Evolutionary conservation across 2,797 vertebrate species (phyloP), one percentile per base, ranked within the genome.

Genomic region (Hirundo rustica): DNA sequence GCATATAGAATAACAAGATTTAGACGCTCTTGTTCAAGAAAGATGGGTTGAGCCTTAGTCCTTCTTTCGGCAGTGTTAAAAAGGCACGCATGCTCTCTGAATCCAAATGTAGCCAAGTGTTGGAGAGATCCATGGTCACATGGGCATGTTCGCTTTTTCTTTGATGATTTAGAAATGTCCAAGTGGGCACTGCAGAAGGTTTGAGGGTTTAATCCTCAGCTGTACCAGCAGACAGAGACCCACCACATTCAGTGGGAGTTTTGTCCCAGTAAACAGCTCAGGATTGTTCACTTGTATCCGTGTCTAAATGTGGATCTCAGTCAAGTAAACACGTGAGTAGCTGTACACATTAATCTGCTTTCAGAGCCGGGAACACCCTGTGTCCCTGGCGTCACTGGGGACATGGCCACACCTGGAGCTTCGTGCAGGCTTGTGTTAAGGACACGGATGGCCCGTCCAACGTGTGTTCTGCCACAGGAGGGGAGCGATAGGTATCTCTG

Each of bases 51-150:
- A 81, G 47, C 44, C 16, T 53, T 40, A 36, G 23, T 57, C 29
- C 4, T 2, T 13, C 21, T 58, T 61, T 44, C 0, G 0, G 13
- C 54, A 51, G 5, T 16, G 29, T 36, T 48, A 38, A 44, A 71
- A 62, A 50, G 21, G 11, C 17, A 26, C 36, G 21, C 0, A 0
- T 26, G 38, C 14, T n/a, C 18, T 79, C 36, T 58, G 64, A 70
- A 87, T 40, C 71, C 73, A 67, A 64, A 40, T 7, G 45, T 19
- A 76, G 67, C 34, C 38, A 16, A 32, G 25, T 22, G 34, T 48
- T 10, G 5, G 57, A 66, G 79, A 71, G 47, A 72, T 50, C 32
- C 47, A 12, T 0, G 10, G 42, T 50, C n/a, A 58, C 16, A 1
- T 8, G 7, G 38, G 9, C 36, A 4, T 23, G 10, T 34, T 89